Conservation (phyloP, 2,888 invertebrate genomes). For the Syrphus vitripennis region DNA sequence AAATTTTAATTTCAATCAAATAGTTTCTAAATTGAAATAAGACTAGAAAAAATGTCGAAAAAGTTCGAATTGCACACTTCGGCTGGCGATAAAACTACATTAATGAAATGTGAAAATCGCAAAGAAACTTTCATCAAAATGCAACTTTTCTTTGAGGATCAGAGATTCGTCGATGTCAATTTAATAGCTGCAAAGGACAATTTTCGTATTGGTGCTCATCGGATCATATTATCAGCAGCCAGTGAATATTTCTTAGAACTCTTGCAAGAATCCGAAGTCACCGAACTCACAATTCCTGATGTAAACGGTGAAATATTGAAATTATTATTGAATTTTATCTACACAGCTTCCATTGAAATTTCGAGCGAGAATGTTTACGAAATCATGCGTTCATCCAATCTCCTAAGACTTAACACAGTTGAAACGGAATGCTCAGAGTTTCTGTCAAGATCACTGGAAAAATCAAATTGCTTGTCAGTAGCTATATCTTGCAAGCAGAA, state of each 20-base stretch:
- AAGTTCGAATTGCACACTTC: not conserved
- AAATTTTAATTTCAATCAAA: not conserved
- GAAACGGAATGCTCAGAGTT: slow-evolving; percentile 8
- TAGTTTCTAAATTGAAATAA: not conserved
- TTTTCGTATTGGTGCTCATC: slow-evolving; percentile 1
- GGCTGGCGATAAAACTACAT: not conserved
- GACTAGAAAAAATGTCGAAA: not conserved
- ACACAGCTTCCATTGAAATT: not conserved
- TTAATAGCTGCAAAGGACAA: slow-evolving; percentile 20
- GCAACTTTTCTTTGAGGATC: slow-evolving; percentile 1
- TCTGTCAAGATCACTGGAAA: not conserved
- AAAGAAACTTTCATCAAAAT: not conserved
- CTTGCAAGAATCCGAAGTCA: not conserved
- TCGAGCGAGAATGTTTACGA: not conserved
- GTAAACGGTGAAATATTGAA: slow-evolving; percentile 8
- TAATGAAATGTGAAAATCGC: not conserved
- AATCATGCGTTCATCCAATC: not conserved
- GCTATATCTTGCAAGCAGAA: not conserved
- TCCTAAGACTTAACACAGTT: not conserved
- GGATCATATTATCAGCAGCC: not conserved
- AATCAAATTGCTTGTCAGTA: not conserved
- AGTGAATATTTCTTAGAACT: slow-evolving; percentile 22
- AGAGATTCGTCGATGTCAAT: slow-evolving; percentile 18
- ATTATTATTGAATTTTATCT: not conserved
- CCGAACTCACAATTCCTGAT: not conserved